These are phyloP conservation scores for Apeltes quadracus DNA, from an alignment of 2,113 vertebrate genomes.

Conservation along the genomic window DNA sequence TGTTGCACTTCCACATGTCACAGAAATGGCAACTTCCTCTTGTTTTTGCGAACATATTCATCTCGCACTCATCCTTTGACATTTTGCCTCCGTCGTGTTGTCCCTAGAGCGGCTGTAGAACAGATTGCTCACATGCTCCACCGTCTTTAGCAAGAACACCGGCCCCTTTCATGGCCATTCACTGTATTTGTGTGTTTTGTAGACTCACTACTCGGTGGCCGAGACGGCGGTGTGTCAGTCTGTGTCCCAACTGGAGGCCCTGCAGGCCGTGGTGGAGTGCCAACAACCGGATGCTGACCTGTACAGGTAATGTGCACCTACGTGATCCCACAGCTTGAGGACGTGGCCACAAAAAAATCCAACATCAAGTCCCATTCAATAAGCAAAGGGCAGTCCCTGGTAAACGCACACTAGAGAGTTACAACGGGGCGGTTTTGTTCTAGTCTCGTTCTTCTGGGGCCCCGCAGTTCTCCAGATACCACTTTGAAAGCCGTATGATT, in stretches of 20 bases:
- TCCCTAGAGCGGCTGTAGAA: neutral
- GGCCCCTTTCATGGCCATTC: neutral
- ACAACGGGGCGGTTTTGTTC: neutral
- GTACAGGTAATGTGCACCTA: conserved; percentile 85
- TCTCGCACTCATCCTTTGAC: neutral
- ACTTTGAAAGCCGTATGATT: neutral
- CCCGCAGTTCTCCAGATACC: neutral
- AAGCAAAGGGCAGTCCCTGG: neutral
- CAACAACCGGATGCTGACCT: conserved; percentile 96
- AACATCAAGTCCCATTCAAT: neutral
- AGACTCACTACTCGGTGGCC: conserved; percentile 92
- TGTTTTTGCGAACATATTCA: neutral
- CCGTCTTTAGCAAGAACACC: neutral
- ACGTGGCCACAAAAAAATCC: neutral
- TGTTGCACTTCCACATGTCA: neutral
- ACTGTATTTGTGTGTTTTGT: neutral
- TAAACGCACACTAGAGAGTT: neutral
- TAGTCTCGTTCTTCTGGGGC: neutral
- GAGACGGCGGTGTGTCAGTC: conserved; percentile 94
- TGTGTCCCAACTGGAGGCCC: conserved; percentile 88
- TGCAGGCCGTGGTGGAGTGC: conserved; percentile 94
- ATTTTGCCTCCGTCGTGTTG: neutral
- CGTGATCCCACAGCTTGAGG: neutral
- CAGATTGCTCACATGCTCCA: neutral
- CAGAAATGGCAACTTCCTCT: neutral